phyloP scores from a whole-genome alignment of 2,113 vertebrate genomes.

The Turdus rufiventris region DNA sequence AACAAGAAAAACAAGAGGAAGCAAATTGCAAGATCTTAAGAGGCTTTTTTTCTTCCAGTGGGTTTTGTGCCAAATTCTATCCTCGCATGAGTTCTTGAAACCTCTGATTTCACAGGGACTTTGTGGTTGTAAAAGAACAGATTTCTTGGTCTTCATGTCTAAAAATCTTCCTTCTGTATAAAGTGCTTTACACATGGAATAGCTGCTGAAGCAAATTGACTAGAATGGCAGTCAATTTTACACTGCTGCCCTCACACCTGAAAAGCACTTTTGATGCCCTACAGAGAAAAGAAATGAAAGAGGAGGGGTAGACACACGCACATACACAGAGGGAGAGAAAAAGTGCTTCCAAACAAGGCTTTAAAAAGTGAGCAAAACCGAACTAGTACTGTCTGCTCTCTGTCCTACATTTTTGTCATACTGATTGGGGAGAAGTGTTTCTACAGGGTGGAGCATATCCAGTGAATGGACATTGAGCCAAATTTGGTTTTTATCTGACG shows the following conservation, averaged over 20 bases:
- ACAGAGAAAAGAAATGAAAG: slow-evolving; percentile 44
- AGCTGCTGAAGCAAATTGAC: slow-evolving; percentile 56
- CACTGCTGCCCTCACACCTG: slow-evolving; percentile 42
- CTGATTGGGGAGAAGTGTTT: not conserved
- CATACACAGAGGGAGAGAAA: not conserved
- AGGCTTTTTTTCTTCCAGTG: not conserved
- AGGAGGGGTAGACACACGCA: not conserved
- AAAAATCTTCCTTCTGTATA: slow-evolving; percentile 22
- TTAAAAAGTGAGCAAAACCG: not conserved
- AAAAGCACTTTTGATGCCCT: slow-evolving; percentile 45
- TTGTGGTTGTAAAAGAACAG: not conserved
- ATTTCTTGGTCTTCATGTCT: slow-evolving; percentile 26
- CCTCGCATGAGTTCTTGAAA: not conserved
- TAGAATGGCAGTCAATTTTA: slow-evolving; percentile 51
- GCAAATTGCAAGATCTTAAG: slow-evolving; percentile 26
- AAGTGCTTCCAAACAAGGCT: not conserved
- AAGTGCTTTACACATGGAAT: slow-evolving; percentile 61
- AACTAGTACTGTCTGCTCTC: not conserved
- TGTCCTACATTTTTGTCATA: not conserved
- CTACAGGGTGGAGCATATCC: not conserved
- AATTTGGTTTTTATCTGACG: slow-evolving; percentile 3
- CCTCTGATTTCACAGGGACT: slow-evolving; percentile 33
- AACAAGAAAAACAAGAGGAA: slow-evolving; percentile 22
- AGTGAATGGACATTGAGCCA: not conserved
- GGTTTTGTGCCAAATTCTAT: not conserved